Evolutionary conservation across 2,888 invertebrate genomes (phyloP).

Genomic region (Spisula subtruncata): DNA sequence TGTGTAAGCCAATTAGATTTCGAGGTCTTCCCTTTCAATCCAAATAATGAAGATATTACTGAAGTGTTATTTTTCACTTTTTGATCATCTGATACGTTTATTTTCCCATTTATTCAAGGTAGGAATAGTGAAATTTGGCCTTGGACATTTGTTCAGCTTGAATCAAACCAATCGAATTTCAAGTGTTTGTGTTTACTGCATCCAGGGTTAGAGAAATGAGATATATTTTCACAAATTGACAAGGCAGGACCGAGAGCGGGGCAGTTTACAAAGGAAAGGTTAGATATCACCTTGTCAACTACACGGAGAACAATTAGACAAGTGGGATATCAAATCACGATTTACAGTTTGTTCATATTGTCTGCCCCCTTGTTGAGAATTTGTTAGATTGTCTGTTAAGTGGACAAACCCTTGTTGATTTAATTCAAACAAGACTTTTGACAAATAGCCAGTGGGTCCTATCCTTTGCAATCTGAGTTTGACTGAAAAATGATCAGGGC

Average conservation of each 20-base stretch:
- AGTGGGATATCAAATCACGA: slow-evolving; percentile 35
- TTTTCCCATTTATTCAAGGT: slow-evolving; percentile 34
- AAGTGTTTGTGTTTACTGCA: slow-evolving; percentile 37
- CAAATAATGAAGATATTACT: slow-evolving; percentile 36
- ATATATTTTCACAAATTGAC: slow-evolving; percentile 60
- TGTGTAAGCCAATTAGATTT: not conserved
- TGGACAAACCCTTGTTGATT: slow-evolving; percentile 29
- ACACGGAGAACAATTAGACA: slow-evolving; percentile 36
- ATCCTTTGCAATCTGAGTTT: not conserved
- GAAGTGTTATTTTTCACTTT: slow-evolving; percentile 28
- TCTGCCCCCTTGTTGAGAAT: slow-evolving; percentile 26
- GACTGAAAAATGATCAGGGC: slow-evolving; percentile 1
- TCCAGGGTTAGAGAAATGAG: slow-evolving; percentile 36
- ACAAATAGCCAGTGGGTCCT: slow-evolving; percentile 4
- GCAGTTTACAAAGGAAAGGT: slow-evolving; percentile 39
- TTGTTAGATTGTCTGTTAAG: slow-evolving; percentile 46
- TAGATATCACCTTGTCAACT: slow-evolving; percentile 36
- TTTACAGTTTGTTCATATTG: slow-evolving; percentile 28
- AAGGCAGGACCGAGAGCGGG: slow-evolving; percentile 38
- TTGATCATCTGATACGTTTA: slow-evolving; percentile 44
- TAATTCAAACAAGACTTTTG: slow-evolving; percentile 33
- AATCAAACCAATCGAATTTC: slow-evolving; percentile 18
- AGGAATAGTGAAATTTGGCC: slow-evolving; percentile 30
- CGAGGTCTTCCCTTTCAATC: slow-evolving; percentile 19
- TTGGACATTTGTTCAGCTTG: slow-evolving; percentile 22